Conservation (phyloP, 2,888 invertebrate species). For the Rhimphoctona megacephalus region DNA sequence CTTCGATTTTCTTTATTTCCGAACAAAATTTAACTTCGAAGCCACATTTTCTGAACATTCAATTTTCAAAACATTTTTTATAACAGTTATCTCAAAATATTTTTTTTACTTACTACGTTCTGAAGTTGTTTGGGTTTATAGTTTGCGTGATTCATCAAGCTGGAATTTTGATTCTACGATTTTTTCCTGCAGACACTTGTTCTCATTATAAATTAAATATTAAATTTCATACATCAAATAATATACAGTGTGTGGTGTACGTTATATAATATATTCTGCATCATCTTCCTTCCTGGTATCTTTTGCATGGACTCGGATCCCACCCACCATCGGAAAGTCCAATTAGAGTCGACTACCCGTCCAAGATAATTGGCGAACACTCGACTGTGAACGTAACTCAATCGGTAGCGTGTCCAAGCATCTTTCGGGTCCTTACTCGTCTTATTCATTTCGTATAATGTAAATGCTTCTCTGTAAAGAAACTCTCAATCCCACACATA, state of each 20-base stretch:
- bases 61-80: too few species aligned
- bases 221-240: slow-evolving; percentile 17
- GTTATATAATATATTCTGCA: slow-evolving; percentile 16
- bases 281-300: slow-evolving; percentile 51
- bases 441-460: neutral
- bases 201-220: slow-evolving; percentile 17
- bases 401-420: slow-evolving; percentile 75
- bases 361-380: slow-evolving; percentile 82
- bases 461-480: neutral
- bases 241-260: neutral
- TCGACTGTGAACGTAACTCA: slow-evolving; percentile 80
- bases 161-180: neutral
- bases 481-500: neutral
- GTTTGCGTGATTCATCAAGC: too few species aligned
- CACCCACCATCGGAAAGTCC: slow-evolving; percentile 81
- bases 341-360: slow-evolving; percentile 81
- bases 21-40: too few species aligned
- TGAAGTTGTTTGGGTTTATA: too few species aligned
- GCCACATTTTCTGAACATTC: too few species aligned
- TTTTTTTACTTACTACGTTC: too few species aligned
- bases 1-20: too few species aligned
- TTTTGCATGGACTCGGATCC: slow-evolving; percentile 75
- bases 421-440: slow-evolving; percentile 65
- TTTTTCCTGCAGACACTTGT: neutral
- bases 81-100: too few species aligned